Conservation (phyloP, 2,113 vertebrate species). For the Dipodomys stephensi region DNA sequence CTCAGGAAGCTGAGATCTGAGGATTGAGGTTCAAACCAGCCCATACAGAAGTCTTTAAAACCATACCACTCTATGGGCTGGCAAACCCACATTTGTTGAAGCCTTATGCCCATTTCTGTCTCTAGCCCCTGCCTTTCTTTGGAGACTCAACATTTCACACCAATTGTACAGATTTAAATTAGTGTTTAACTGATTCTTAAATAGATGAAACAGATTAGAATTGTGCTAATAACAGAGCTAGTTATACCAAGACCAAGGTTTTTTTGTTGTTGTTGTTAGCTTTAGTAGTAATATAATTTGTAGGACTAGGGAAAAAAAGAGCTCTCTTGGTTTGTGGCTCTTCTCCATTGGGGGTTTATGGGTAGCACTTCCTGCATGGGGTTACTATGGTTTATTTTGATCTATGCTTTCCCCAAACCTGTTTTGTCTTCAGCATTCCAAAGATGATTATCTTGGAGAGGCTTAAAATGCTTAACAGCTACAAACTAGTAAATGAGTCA, state of each 20-base stretch:
- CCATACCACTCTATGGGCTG: neutral
- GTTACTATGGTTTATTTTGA: neutral
- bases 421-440: neutral
- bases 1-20: too few species aligned
- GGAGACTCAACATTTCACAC: neutral
- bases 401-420: neutral
- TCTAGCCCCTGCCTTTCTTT: neutral
- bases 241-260: neutral
- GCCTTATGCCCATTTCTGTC: neutral
- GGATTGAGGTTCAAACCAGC: too few species aligned
- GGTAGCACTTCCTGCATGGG: neutral
- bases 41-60: neutral
- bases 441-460: neutral
- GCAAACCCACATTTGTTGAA: neutral
- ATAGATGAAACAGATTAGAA: neutral
- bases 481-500: neutral
- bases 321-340: neutral
- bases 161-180: slow-evolving; percentile 2
- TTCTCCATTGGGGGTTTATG: neutral
- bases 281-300: neutral
- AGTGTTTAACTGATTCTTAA: neutral
- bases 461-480: neutral
- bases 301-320: neutral
- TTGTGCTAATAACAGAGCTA: neutral
- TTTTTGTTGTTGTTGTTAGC: neutral